Evolutionary conservation across 2,113 vertebrate species (phyloP).

Genomic region (Rhynchomys soricoides): DNA sequence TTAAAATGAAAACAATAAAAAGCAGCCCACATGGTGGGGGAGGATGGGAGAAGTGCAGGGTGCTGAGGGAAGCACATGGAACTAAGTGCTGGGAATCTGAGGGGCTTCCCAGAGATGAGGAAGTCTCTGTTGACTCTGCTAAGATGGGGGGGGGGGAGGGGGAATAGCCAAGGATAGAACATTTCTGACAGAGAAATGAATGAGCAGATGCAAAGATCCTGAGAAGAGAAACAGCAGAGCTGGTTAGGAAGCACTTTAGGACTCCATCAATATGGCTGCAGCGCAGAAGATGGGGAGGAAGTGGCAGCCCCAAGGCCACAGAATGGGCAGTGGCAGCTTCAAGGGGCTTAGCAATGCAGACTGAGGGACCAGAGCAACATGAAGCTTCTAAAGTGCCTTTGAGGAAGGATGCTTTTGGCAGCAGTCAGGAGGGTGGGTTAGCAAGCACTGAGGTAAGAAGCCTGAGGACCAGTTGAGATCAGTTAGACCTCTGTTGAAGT

Average conservation of each 20-base stretch:
- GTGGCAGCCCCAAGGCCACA: background rate
- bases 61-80: background rate
- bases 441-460: background rate
- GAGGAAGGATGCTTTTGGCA: background rate
- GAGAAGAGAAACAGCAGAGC: background rate
- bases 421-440: background rate
- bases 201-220: fast-evolving
- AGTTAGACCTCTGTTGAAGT: background rate
- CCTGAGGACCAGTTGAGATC: background rate
- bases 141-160: background rate
- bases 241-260: background rate
- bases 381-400: background rate
- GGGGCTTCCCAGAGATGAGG: background rate
- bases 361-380: background rate
- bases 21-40: background rate
- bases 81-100: background rate
- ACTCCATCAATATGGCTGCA: too few species aligned
- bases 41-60: background rate
- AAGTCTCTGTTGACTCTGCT: background rate
- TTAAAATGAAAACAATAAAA: background rate
- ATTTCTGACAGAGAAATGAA: background rate
- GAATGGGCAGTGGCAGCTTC: background rate
- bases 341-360: background rate
- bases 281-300: background rate
- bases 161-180: background rate